Evolutionary conservation across 1,140 invertebrate genomes (phyloP), one percentile per base, ranked within the genome.

Genomic region (Lasioglossum albipes): DNA sequence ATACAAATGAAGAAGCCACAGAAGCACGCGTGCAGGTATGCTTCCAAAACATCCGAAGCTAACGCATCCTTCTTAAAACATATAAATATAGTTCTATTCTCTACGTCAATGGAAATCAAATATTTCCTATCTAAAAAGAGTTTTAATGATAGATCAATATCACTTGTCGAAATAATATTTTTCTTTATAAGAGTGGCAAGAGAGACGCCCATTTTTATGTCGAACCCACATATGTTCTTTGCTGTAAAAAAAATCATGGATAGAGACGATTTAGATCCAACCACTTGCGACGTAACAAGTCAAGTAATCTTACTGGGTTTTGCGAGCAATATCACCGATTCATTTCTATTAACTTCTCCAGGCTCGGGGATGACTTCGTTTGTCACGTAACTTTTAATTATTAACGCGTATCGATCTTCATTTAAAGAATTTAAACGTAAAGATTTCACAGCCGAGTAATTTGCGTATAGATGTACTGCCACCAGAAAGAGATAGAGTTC

Each of bases 381-480:
- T 0, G 89, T 88, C 42, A 97, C 90, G 90, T 95, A 97, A 73
- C 95, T 91, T 82, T 95, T 92, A 12, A 97, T 87, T 31, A 96
- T 90, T 73, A 96, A 93, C 57, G 96, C 91, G 65, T 97, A 95
- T 57, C 98, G 94, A 79, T 96, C 94, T 86, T 95, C 95, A 91
- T 99, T 99, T 12, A 99, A 94, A 1, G 95, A 96, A 87, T 96
- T 95, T 90, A 99, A 95, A 84, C 95, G 94, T 82, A 95, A 91
- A 7, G 96, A 93, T 84, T 95, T 95, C 0, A 99, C 97, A 12
- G 98, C 98, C 81, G 94, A 94, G 89, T 97, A 98, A 94, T 99
- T 99, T 7, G 97, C 95, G 89, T 95, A 95, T 2, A 99, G 93
- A 94, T 99, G 98, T 31, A 98, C 86, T 36, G 93, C 84, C n/a